phyloP scores from a whole-genome alignment of 2,113 vertebrate species.

The Thryonomys swinderianus region DNA sequence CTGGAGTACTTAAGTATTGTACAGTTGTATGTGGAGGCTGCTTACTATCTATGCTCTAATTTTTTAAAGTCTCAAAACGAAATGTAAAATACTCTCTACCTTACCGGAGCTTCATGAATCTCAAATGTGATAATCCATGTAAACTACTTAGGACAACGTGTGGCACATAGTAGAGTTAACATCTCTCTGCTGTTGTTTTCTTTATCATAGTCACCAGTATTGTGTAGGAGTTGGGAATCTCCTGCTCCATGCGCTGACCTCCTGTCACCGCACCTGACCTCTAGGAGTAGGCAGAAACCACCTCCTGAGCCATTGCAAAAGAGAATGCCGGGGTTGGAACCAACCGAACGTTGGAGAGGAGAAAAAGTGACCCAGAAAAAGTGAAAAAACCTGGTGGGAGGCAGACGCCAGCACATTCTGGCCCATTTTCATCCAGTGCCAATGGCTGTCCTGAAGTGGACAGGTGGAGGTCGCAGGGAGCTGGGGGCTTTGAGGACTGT shows the following conservation, averaged over 20 bases:
- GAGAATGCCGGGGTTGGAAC: not conserved
- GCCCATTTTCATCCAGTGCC: not conserved
- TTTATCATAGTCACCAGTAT: not conserved
- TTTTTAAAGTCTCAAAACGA: not conserved
- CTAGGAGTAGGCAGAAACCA: not conserved
- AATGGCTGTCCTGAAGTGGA: not conserved
- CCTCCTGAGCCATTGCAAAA: not conserved
- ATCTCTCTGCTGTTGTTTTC: not conserved
- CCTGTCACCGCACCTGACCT: not conserved
- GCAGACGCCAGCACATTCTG: not conserved
- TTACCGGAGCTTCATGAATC: not conserved
- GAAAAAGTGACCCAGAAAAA: not conserved
- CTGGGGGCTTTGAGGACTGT: not conserved
- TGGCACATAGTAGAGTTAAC: not conserved
- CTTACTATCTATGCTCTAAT: not conserved
- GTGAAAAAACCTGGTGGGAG: not conserved
- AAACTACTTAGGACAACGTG: not conserved
- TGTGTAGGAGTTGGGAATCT: not conserved
- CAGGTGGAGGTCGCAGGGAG: not conserved
- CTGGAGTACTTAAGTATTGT: accelerated
- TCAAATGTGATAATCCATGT: not conserved
- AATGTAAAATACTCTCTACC: not conserved
- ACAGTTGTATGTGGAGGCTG: not conserved
- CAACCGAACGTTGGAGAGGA: not conserved
- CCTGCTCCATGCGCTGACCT: not conserved